Percentiles rank a stretch among this genome's conserved stretches.
These are phyloP conservation scores for Pristionchus exspectatus DNA, from an alignment of 2,888 invertebrate genomes.

Conservation along the genomic window DNA sequence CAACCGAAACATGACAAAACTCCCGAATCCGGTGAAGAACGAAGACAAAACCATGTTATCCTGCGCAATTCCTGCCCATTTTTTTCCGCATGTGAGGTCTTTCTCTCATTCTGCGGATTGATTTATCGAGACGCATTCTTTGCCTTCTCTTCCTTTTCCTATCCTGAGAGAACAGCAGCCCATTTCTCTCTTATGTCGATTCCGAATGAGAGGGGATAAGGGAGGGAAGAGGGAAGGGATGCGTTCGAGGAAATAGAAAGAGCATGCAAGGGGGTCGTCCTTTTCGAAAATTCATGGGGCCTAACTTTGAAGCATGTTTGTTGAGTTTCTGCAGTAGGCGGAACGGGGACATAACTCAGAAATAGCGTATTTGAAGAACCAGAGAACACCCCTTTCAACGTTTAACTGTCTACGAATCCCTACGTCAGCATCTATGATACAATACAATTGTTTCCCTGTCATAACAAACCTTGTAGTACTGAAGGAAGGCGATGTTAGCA, in stretches of 20 bases:
- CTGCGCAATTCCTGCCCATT: background rate
- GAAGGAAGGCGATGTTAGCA: constrained; percentile 73
- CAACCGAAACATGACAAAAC: no score
- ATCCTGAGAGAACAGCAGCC: background rate
- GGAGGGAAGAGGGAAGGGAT: background rate
- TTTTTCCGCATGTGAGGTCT: background rate
- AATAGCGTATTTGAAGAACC: no score
- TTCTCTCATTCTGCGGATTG: background rate
- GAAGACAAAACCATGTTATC: no score
- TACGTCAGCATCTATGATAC: no score
- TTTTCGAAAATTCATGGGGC: background rate
- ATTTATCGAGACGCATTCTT: constrained; percentile 1
- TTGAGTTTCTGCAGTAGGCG: background rate
- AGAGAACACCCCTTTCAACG: no score
- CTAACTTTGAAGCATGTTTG: background rate
- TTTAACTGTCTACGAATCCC: no score
- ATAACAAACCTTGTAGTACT: constrained; percentile 71
- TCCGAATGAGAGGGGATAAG: background rate
- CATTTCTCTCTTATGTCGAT: background rate
- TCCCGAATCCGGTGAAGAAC: no score
- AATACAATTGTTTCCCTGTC: no score
- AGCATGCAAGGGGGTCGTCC: background rate
- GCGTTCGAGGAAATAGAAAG: background rate
- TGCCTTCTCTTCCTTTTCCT: background rate
- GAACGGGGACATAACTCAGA: no score